phyloP scores from a whole-genome alignment of 2,113 vertebrate species.

The Heterotis niloticus region DNA sequence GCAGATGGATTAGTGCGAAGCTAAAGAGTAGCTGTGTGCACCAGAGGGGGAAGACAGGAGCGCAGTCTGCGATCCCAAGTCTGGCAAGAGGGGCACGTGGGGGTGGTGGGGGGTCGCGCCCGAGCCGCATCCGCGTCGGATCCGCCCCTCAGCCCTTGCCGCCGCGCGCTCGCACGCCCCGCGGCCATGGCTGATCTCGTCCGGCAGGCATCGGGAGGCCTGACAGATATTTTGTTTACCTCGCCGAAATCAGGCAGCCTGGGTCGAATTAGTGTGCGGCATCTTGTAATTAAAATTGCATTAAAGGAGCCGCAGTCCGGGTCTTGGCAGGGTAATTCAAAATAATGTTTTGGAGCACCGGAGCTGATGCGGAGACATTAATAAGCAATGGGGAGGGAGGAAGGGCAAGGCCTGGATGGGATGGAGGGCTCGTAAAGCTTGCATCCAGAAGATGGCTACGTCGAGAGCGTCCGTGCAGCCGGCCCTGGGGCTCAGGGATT shows the following conservation, averaged over 20 bases:
- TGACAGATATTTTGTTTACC: conserved; percentile 44
- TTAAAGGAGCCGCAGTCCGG: conserved; percentile 59
- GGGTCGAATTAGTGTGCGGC: conserved; percentile 57
- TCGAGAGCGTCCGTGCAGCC: background rate
- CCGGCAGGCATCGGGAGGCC: background rate
- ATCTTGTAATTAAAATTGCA: conserved; percentile 61
- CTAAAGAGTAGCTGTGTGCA: conserved; percentile 4
- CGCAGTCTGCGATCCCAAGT: background rate
- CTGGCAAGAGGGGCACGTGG: background rate
- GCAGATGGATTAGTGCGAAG: conserved; percentile 1
- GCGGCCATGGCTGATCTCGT: background rate
- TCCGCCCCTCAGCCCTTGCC: too few relatives aligned
- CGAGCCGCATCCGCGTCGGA: too few relatives aligned
- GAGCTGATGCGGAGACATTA: conserved; percentile 55
- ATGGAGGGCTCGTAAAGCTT: background rate
- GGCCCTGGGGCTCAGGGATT: too few relatives aligned
- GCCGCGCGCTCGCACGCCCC: too few relatives aligned
- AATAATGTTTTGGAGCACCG: conserved; percentile 51
- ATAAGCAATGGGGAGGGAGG: conserved; percentile 34
- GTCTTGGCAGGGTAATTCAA: conserved; percentile 57
- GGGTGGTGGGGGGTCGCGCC: background rate
- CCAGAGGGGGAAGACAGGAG: conserved; percentile 13
- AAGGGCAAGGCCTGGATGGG: background rate
- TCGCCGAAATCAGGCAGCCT: conserved; percentile 54
- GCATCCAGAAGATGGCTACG: background rate